Percentiles rank a stretch among this genome's conserved stretches.
Conservation (phyloP, 2,888 invertebrate genomes). For the Acronicta alni region DNA sequence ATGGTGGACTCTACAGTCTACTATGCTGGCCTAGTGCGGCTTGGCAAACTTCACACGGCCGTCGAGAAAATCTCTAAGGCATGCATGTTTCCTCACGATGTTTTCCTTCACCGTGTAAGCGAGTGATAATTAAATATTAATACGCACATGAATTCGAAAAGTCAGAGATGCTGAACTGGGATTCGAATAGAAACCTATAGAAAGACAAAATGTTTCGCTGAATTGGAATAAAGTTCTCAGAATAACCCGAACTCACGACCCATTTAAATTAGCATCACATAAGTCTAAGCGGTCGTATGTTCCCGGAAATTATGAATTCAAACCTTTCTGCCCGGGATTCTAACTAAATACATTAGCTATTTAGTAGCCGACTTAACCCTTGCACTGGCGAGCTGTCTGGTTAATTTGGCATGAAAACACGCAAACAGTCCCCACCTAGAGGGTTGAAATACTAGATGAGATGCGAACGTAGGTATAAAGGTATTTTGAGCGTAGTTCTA, state of each 20-base stretch:
- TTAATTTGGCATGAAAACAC: slow-evolving; percentile 82
- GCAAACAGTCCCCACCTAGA: slow-evolving; percentile 62
- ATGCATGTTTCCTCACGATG: too few species aligned
- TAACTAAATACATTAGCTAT: slow-evolving; percentile 79
- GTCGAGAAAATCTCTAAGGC: too few species aligned
- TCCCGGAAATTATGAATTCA: slow-evolving; percentile 72
- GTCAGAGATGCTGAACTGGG: too few species aligned
- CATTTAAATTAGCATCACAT: slow-evolving; percentile 58
- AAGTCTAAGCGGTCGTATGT: slow-evolving; percentile 49
- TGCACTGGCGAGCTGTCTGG: slow-evolving; percentile 66
- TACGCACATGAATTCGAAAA: too few species aligned
- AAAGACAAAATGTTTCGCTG: slow-evolving; percentile 21
- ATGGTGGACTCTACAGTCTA: too few species aligned
- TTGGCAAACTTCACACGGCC: too few species aligned
- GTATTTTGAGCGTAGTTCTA: slow-evolving; percentile 5
- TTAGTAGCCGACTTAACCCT: slow-evolving; percentile 72
- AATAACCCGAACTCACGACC: slow-evolving; percentile 40
- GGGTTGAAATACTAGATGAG: slow-evolving; percentile 43
- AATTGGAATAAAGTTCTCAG: slow-evolving; percentile 28
- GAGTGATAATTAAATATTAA: too few species aligned
- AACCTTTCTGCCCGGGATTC: slow-evolving; percentile 68
- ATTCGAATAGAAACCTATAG: too few species aligned
- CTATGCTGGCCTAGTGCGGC: too few species aligned
- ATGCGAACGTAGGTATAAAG: too few species aligned
- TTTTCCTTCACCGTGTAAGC: too few species aligned